A percentile compares a stretch with the other conserved stretches of the same genome.
Evolutionary conservation across 37 sponge, comb jelly and placozoan species (phyloP).

Genomic region (Mnemiopsis leidyi): DNA sequence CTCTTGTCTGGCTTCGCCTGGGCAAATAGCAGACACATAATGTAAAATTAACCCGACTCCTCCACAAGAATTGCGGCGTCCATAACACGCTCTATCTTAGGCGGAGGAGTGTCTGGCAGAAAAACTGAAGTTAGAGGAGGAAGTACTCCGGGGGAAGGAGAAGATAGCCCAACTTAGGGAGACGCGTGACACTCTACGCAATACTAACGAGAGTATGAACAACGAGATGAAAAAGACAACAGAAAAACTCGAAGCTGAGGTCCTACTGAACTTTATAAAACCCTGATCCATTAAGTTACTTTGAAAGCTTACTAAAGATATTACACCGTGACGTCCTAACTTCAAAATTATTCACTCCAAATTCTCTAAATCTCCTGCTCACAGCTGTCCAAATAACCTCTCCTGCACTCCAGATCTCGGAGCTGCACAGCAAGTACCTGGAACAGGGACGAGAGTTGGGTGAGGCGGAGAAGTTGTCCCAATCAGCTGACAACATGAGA

Average conservation of each 20-base stretch:
- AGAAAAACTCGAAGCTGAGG: constrained; percentile 55
- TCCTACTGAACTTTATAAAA: too few relatives aligned
- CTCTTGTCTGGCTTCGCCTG: too few relatives aligned
- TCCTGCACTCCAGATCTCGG: constrained; percentile 55
- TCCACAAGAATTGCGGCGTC: too few relatives aligned
- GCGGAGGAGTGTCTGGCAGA: constrained; percentile 31
- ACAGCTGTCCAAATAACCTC: too few relatives aligned
- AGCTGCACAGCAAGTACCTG: constrained; percentile 59
- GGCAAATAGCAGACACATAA: too few relatives aligned
- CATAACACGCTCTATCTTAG: too few relatives aligned
- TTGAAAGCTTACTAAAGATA: neutral
- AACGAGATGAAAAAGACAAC: constrained; percentile 37
- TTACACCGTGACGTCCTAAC: neutral
- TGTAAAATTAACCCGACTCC: too few relatives aligned
- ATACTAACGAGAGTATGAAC: constrained; percentile 13
- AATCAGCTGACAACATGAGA: constrained; percentile 10
- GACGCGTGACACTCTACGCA: constrained; percentile 21
- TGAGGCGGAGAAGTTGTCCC: constrained; percentile 44
- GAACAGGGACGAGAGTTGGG: constrained; percentile 30
- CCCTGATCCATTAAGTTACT: too few relatives aligned
- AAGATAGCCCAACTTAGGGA: constrained; percentile 51
- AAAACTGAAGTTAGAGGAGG: constrained; percentile 49
- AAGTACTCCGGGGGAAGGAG: neutral
- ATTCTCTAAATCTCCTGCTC: too few relatives aligned
- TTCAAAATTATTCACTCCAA: neutral